phyloP scores from a whole-genome alignment of 2,113 vertebrate species.

The Psammodynastes pulverulentus region DNA sequence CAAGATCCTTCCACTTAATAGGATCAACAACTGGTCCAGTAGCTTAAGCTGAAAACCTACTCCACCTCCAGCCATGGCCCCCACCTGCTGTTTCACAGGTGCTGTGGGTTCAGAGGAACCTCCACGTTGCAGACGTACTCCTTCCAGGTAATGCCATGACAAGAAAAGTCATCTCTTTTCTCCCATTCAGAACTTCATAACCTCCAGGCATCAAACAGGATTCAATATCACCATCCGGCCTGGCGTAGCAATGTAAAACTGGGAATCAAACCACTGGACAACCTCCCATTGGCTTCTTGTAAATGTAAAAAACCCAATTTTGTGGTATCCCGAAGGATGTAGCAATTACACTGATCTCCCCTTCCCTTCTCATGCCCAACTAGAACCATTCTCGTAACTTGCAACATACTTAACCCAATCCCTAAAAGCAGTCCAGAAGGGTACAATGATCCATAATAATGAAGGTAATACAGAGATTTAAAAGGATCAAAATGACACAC shows the following conservation, averaged over 20 bases:
- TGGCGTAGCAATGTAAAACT: neutral
- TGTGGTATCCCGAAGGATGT: neutral
- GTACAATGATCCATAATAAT: neutral
- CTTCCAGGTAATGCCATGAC: neutral
- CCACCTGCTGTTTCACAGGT: neutral
- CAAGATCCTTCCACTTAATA: neutral
- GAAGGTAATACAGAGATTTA: neutral
- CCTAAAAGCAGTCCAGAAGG: neutral
- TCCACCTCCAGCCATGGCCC: neutral
- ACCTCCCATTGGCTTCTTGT: neutral
- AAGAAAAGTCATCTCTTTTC: neutral
- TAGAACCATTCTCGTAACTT: neutral
- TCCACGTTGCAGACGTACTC: neutral
- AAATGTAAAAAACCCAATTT: neutral
- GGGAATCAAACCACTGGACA: neutral
- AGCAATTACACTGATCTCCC: neutral
- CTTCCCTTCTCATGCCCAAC: neutral
- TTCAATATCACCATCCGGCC: neutral
- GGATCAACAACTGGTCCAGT: neutral
- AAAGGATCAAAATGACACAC: neutral
- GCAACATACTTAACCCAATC: neutral
- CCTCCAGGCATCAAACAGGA: neutral
- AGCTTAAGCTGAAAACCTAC: neutral
- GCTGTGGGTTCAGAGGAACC: neutral
- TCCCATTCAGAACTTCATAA: neutral